phyloP scores from a whole-genome alignment of 2,888 invertebrate species.

The Tenthredo livida region DNA sequence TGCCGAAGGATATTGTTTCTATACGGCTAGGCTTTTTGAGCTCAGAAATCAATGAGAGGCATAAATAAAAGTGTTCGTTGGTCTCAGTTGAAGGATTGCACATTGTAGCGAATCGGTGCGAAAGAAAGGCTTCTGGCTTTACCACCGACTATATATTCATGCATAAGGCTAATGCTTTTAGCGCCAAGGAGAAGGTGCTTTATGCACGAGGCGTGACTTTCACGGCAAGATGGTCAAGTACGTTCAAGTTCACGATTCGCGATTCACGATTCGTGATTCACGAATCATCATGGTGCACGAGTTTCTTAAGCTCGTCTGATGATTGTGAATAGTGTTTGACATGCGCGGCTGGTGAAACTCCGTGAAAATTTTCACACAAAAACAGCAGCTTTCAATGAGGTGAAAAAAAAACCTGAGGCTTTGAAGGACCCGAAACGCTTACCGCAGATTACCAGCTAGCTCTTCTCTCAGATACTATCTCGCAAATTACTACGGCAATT shows the following conservation, averaged over 20 bases:
- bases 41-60: neutral
- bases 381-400: neutral
- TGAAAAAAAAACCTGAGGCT: neutral
- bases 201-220: conserved; percentile 51
- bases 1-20: neutral
- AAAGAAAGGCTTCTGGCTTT: conserved; percentile 43
- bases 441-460: neutral
- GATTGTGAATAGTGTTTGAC: neutral
- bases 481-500: neutral
- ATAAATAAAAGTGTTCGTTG: neutral
- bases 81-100: conserved; percentile 5
- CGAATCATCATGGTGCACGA: neutral
- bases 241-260: conserved; percentile 53
- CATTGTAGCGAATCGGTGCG: conserved; percentile 25
- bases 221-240: conserved; percentile 50
- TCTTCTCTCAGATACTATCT: neutral
- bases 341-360: neutral
- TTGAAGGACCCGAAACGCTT: neutral
- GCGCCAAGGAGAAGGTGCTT: conserved; percentile 36
- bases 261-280: conserved; percentile 8
- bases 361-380: neutral
- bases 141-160: conserved; percentile 10
- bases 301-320: neutral
- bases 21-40: neutral
- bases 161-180: conserved; percentile 13